A percentile compares a stretch with the other conserved stretches of the same genome.
Evolutionary conservation across 2,113 vertebrate genomes (phyloP).

Genomic region (Oncorhynchus mykiss): DNA sequence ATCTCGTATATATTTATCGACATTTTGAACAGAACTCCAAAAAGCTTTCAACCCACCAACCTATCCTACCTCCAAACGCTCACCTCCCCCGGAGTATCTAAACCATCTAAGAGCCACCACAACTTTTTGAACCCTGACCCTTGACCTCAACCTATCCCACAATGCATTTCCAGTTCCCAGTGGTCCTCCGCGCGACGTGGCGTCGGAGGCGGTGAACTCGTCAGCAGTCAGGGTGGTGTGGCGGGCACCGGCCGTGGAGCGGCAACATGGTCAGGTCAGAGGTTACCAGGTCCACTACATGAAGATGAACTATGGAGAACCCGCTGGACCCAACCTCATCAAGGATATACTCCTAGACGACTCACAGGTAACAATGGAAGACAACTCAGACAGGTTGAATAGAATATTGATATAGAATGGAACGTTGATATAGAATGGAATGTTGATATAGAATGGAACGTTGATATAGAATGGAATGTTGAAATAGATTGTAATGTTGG

Average conservation of each 20-base stretch:
- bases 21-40: constrained; percentile 21
- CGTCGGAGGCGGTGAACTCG: constrained; percentile 94
- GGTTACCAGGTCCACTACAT: constrained; percentile 97
- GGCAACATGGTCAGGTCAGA: constrained; percentile 91
- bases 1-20: neutral
- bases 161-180: constrained; percentile 98
- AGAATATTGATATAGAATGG: too few relatives aligned
- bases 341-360: constrained; percentile 94
- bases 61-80: too few relatives aligned
- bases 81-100: neutral
- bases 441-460: neutral
- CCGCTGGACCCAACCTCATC: constrained; percentile 84
- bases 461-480: too few relatives aligned
- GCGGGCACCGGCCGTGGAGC: constrained; percentile 89
- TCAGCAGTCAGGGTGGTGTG: constrained; percentile 91
- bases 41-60: neutral
- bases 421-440: too few relatives aligned
- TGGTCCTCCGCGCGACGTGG: constrained; percentile 92
- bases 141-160: constrained; percentile 81
- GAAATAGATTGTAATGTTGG: too few relatives aligned
- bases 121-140: constrained; percentile 41
- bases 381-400: too few relatives aligned
- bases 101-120: neutral
- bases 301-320: constrained; percentile 87
- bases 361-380: constrained; percentile 80